phyloP scores from a whole-genome alignment of 2,113 vertebrate species.

The Condylura cristata region DNA sequence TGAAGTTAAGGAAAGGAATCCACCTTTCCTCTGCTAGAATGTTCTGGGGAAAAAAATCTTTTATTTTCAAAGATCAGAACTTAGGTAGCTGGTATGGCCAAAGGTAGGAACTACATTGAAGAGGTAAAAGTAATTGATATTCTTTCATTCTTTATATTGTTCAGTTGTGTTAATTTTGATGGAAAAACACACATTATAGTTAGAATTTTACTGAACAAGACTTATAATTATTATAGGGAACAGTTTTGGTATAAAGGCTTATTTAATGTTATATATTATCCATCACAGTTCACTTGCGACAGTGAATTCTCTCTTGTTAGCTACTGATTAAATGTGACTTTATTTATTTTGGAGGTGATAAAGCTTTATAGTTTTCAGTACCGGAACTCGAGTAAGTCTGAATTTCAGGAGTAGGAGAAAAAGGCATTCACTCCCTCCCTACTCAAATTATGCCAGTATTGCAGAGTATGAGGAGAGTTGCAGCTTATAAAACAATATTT shows the following conservation, averaged over 20 bases:
- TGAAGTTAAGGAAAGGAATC: not conserved
- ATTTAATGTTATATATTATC: slow-evolving; percentile 10
- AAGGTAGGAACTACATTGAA: not conserved
- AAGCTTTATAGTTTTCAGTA: not conserved
- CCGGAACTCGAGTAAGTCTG: not conserved
- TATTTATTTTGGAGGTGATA: slow-evolving; percentile 7
- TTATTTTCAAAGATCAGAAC: not conserved
- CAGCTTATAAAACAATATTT: slow-evolving; percentile 25
- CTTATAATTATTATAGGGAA: not conserved
- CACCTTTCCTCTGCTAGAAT: not conserved
- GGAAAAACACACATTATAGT: not conserved
- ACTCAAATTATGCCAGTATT: not conserved
- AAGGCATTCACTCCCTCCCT: not conserved
- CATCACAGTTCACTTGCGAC: not conserved
- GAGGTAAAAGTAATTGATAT: not conserved
- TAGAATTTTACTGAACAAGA: not conserved
- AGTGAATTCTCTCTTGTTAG: slow-evolving; percentile 12
- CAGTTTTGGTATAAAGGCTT: not conserved
- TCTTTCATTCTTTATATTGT: not conserved
- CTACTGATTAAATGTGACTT: not conserved
- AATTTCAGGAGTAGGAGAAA: slow-evolving; percentile 38
- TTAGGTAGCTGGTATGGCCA: not conserved
- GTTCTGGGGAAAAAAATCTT: not conserved
- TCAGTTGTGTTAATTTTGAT: slow-evolving; percentile 69
- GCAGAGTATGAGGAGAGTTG: not conserved